phyloP scores from a whole-genome alignment of 2,797 vertebrate species.

The Pseudocheirus occidentalis region DNA sequence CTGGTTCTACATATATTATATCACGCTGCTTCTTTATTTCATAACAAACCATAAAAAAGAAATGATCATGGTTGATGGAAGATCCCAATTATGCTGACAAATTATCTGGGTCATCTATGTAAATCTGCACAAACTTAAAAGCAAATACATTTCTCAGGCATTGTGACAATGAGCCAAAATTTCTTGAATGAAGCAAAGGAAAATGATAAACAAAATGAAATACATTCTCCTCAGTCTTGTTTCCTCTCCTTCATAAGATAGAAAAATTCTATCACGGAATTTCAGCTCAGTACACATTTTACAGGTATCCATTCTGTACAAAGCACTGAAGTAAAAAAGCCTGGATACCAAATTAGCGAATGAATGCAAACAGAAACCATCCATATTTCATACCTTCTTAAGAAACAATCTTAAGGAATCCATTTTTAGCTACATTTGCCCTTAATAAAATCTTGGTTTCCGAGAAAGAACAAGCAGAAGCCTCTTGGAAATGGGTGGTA shows the following conservation, averaged over 20 bases:
- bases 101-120: constrained; percentile 34
- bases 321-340: background rate
- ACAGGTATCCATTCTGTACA: background rate
- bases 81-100: constrained; percentile 29
- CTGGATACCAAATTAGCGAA: background rate
- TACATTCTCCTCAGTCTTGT: constrained; percentile 10
- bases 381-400: background rate
- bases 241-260: constrained; percentile 27
- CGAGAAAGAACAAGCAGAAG: background rate
- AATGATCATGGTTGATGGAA: constrained; percentile 34
- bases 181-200: constrained; percentile 56
- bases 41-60: background rate
- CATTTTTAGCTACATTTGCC: background rate
- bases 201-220: constrained; percentile 39
- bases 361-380: background rate
- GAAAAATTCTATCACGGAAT: constrained; percentile 10
- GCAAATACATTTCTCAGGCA: constrained; percentile 45
- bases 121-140: constrained; percentile 48
- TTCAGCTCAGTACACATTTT: constrained; percentile 49
- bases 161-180: constrained; percentile 55
- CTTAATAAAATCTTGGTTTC: constrained; percentile 41
- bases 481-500: background rate
- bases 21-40: background rate
- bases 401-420: background rate
- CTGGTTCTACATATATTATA: background rate